These are phyloP conservation scores for Tamandua tetradactyla DNA, from an alignment of 2,797 vertebrate genomes.

Conservation along the genomic window DNA sequence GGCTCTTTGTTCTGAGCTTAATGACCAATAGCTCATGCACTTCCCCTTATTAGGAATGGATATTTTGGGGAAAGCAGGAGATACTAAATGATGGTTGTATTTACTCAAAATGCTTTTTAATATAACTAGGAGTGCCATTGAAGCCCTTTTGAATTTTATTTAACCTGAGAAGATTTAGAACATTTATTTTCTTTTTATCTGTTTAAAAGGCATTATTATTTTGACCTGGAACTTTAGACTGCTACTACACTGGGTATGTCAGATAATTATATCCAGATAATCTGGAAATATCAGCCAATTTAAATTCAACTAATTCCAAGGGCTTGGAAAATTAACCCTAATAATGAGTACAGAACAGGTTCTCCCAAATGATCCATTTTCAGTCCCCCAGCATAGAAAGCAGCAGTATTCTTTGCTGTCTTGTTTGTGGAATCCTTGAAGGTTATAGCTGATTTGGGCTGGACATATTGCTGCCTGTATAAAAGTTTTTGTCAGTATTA, in stretches of 20 bases:
- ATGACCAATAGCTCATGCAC: not conserved
- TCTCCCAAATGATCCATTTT: not conserved
- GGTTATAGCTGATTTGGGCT: not conserved
- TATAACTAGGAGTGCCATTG: not conserved
- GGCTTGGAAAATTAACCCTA: not conserved
- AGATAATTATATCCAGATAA: not conserved
- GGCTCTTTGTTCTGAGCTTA: not conserved
- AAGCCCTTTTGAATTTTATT: not conserved
- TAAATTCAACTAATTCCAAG: not conserved
- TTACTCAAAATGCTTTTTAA: not conserved
- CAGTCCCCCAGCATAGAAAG: not conserved
- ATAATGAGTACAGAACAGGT: not conserved
- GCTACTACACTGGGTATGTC: not conserved
- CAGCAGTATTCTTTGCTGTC: not conserved
- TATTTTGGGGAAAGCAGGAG: not conserved
- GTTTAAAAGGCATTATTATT: not conserved
- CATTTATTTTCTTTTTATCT: not conserved
- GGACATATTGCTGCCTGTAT: not conserved
- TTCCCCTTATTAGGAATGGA: not conserved
- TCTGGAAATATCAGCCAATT: not conserved
- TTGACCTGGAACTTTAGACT: not conserved
- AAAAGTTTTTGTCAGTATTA: not conserved
- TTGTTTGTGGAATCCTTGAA: not conserved
- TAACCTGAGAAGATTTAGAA: not conserved
- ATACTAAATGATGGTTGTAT: not conserved